Conservation (phyloP, 2,797 vertebrate genomes). For the Yasuhikotakia modesta region DNA sequence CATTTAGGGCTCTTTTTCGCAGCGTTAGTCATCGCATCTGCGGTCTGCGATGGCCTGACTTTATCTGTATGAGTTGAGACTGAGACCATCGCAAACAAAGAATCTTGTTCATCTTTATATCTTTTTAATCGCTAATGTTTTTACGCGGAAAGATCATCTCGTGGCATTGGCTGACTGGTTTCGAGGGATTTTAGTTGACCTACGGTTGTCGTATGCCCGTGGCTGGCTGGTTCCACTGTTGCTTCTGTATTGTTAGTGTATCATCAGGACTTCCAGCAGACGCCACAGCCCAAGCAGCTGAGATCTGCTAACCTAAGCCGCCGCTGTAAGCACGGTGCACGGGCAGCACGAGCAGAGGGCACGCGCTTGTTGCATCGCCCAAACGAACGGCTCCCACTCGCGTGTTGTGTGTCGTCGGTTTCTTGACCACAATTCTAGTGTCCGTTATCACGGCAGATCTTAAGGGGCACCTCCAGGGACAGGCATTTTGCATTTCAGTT, state of each 20-base stretch:
- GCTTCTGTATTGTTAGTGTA: conserved; percentile 68
- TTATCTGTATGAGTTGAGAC: conserved; percentile 51
- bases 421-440: conserved; percentile 55
- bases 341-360: conserved; percentile 71
- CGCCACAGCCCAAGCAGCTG: conserved; percentile 72
- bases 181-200: conserved; percentile 60
- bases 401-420: conserved; percentile 52
- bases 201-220: conserved; percentile 52
- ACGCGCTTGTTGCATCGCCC: conserved; percentile 74
- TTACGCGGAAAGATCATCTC: conserved; percentile 13
- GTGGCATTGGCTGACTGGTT: conserved; percentile 35
- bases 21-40: conserved; percentile 79
- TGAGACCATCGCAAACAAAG: background rate
- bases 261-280: conserved; percentile 74
- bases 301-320: conserved; percentile 76
- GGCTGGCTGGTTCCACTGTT: conserved; percentile 44
- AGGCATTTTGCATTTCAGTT: background rate
- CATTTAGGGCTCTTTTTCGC: conserved; percentile 73
- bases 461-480: background rate
- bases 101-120: background rate
- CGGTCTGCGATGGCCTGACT: conserved; percentile 64
- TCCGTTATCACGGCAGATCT: conserved; percentile 52
- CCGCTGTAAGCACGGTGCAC: conserved; percentile 65
- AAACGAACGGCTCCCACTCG: conserved; percentile 57
- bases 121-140: conserved; percentile 2